These are phyloP conservation scores for Aleadryas rufinucha DNA, from an alignment of 2,113 vertebrate genomes.

Conservation along the genomic window DNA sequence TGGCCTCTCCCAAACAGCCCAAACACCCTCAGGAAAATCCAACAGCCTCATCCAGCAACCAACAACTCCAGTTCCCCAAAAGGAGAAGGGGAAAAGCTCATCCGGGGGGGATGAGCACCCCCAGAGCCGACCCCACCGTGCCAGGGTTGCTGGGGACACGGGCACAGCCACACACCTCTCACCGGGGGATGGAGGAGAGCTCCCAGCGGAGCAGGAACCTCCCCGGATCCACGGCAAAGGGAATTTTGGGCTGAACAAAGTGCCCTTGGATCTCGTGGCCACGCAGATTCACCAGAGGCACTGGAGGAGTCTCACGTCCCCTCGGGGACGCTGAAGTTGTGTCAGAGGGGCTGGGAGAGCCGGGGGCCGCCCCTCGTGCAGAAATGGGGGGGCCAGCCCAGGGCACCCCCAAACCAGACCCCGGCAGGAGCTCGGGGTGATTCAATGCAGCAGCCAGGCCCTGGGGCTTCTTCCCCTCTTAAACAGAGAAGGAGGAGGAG, in stretches of 20 bases:
- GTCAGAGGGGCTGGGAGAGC: neutral
- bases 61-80: rapidly evolving
- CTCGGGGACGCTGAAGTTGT: rapidly evolving
- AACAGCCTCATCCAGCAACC: rapidly evolving
- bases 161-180: rapidly evolving
- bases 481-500: neutral
- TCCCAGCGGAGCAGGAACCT: rapidly evolving
- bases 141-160: rapidly evolving
- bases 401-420: rapidly evolving
- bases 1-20: neutral
- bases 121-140: rapidly evolving
- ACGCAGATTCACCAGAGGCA: rapidly evolving
- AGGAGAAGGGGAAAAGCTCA: rapidly evolving
- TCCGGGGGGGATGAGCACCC: rapidly evolving
- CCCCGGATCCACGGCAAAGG: neutral
- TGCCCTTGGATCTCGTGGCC: neutral
- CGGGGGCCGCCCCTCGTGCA: rapidly evolving
- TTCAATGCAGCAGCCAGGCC: neutral
- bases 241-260: neutral
- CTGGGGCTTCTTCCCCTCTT: neutral
- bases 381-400: rapidly evolving
- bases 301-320: rapidly evolving
- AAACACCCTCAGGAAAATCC: neutral
- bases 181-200: rapidly evolving
- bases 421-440: neutral